Evolutionary conservation across 2,888 invertebrate genomes (phyloP), one percentile per base, ranked within the genome.

Genomic region (Cheilosia soror): DNA sequence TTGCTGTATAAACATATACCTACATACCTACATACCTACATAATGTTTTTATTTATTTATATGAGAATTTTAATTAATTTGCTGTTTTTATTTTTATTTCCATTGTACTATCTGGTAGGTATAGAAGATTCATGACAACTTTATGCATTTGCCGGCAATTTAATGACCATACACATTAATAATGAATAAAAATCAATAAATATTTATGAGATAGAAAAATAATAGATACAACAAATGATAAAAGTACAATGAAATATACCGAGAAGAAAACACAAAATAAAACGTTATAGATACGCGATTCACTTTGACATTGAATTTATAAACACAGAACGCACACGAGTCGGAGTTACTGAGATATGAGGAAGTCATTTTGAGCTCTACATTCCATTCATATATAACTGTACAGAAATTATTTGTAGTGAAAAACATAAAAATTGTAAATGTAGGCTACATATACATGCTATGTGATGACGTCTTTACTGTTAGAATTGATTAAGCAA

Each of bases 261-360:
- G 5, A 53, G 1, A 51, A 11, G 9, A 20, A 49, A 31, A 72
- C 27, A 55, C 31, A 58, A 81, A 31, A 58, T 68, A 37, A 75
- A 40, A 44, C 33, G 37, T 7, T 47, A 33, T 33, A 55, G 44
- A 68, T 44, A 63, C 27, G 33, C 68, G 57, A 63, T 51, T 53
- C 57, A 51, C 13, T 76, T 71, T 82, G 77, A 66, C 82, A 78
- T 82, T 82, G 82, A 82, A 82, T 71, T 82, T 65, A 57, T 51
- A 40, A 77, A 53, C 63, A 66, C 42, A 31, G 31, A 57, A 49
- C 49, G 20, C 40, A 78, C 31, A 42, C 42, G 13, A 58, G 60
- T 60, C 40, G 15, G 2, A 20, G 20, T 20, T 20, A 20, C 20
- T n/a, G 29, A 73, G 63, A 53, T 69, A 76, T 81, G 57, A 81